phyloP scores from a whole-genome alignment of 1,140 invertebrate genomes.

The Phymorhynchus buccinoides region DNA sequence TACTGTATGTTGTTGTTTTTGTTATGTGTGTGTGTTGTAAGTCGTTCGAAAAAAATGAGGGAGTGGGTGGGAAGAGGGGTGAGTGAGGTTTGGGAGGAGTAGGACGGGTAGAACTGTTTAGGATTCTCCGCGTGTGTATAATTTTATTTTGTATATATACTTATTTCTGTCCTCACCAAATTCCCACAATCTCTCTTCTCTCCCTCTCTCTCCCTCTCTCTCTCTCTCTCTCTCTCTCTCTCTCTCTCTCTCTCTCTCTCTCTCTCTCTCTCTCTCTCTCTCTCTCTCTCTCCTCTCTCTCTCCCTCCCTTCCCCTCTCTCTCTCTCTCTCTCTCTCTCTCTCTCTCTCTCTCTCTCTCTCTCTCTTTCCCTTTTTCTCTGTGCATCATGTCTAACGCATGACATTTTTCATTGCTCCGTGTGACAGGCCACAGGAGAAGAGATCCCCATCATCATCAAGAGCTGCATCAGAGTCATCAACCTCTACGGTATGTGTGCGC shows the following conservation, averaged over 20 bases:
- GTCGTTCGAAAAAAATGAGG: too few species aligned
- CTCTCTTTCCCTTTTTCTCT: conserved; percentile 1
- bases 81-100: too few species aligned
- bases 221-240: background rate
- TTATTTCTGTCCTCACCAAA: background rate
- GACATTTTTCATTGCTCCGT: conserved; percentile 35
- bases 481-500: conserved; percentile 53
- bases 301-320: too few species aligned
- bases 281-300: background rate
- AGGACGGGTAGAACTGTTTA: too few species aligned
- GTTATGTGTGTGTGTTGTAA: too few species aligned
- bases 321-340: too few species aligned
- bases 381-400: too few species aligned
- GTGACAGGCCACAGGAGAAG: conserved; percentile 82
- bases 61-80: too few species aligned
- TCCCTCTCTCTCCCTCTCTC: background rate
- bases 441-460: conserved; percentile 90
- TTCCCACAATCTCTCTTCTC: background rate
- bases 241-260: background rate
- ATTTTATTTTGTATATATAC: background rate
- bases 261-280: background rate
- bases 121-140: background rate
- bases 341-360: conserved; percentile 14
- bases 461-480: conserved; percentile 95
- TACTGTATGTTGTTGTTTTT: too few species aligned